A percentile compares a stretch with the other conserved stretches of the same genome.
phyloP scores from a whole-genome alignment of 1,140 invertebrate genomes.

The Nomia melanderi region DNA sequence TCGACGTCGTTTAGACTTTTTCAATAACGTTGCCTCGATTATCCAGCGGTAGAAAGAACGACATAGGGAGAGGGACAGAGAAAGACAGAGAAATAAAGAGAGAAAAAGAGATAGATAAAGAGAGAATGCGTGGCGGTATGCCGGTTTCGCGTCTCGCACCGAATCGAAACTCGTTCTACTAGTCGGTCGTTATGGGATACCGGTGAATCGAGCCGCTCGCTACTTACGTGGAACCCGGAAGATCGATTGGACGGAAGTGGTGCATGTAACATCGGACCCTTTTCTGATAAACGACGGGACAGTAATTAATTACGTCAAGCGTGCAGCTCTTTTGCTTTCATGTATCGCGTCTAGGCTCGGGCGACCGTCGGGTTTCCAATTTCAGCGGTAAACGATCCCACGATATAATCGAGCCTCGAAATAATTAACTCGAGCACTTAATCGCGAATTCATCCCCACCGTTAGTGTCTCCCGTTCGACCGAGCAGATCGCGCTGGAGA shows the following conservation, averaged over 20 bases:
- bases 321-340: not conserved
- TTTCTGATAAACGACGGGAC: slow-evolving; percentile 32
- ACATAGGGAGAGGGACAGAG: too few relatives aligned
- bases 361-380: not conserved
- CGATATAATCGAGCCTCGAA: not conserved
- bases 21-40: slow-evolving; percentile 9
- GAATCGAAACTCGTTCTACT: slow-evolving; percentile 53
- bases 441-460: not conserved
- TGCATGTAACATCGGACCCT: slow-evolving; percentile 25
- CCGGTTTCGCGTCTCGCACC: slow-evolving; percentile 26
- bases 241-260: slow-evolving; percentile 59
- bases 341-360: not conserved
- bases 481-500: too few relatives aligned
- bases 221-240: slow-evolving; percentile 54
- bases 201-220: slow-evolving; percentile 22
- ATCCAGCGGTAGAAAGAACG: not conserved
- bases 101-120: slow-evolving; percentile 16
- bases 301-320: slow-evolving; percentile 34
- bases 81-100: too few relatives aligned
- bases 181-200: slow-evolving; percentile 48
- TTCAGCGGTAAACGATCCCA: not conserved
- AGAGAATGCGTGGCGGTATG: slow-evolving; percentile 1
- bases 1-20: slow-evolving; percentile 3
- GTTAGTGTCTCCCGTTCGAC: not conserved
- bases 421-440: not conserved